Base-by-base conservation (phyloP, 2,797 vertebrate genomes). In the Lateolabrax maculatus region DNA sequence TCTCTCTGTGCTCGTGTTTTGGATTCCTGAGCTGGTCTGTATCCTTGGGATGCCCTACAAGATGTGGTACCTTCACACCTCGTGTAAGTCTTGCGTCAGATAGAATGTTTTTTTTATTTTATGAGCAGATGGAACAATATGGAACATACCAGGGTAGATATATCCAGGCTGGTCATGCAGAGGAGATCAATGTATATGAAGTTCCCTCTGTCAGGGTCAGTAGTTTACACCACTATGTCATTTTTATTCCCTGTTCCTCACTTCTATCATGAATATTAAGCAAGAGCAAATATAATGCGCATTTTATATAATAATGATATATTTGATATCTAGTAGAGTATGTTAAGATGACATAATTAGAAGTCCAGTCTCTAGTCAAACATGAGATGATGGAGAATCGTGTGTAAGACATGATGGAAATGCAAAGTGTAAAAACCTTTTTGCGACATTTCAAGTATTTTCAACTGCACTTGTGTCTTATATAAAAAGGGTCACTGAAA, bases 1-100 rank as follows among this genome's bases (percentile, higher is more conserved):
- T 15, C 44, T 53, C 48, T 44, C 36, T 58, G 16, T 23, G 39
- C 21, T 57, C 43, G 9, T 18, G 64, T 34, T 65, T 27, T 19
- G 10, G 51, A 69, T 81, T 71, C 72, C 67, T 75, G 53, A 71
- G 76, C 41, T 43, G 56, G 55, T 52, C 36, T 53, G 29, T 79
- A 37, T 76, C 81, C 64, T 66, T 80, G 70, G 44, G 48, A 55
- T 76, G 75, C 74, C 77, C 65, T 67, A 41, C 2, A 52, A 62
- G 73, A 72, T 19, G 31, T 66, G 55, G 48, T 57, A 71, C 81
- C 70, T 75, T 67, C 71, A 53, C 58, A 58, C 77, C 34, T 34
- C 29, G 19, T 80, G 73, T 41, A 53, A 73, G 21, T 41, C 52
- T 58, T 58, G 23, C 46, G 52, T 60, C 29, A 66, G 37, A 23